These are phyloP conservation scores for Ostrea edulis DNA, from an alignment of 1,140 invertebrate genomes.

Conservation along the genomic window DNA sequence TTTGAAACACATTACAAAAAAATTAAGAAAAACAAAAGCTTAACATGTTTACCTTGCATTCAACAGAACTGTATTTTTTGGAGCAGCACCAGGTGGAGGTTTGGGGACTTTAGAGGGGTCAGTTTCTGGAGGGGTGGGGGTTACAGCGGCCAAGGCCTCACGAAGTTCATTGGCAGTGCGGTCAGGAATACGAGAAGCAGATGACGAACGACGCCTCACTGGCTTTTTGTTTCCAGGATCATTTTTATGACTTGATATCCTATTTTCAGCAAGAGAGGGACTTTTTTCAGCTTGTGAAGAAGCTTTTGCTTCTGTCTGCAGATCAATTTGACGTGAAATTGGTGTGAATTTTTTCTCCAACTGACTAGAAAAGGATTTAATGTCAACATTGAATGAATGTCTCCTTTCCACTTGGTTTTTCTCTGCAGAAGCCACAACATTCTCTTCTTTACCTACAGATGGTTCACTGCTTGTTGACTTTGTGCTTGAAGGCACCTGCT, in stretches of 20 bases:
- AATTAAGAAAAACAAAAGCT: background rate
- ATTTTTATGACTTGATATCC: constrained; percentile 23
- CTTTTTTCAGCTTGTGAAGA: constrained; percentile 4
- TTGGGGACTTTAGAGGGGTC: constrained; percentile 54
- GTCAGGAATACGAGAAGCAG: constrained; percentile 61
- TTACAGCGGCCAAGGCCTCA: constrained; percentile 47
- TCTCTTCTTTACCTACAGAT: constrained; percentile 17
- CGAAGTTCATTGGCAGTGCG: constrained; percentile 50
- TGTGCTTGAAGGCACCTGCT: constrained; percentile 14
- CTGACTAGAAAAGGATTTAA: constrained; percentile 2
- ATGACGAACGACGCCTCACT: constrained; percentile 60
- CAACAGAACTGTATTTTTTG: constrained; percentile 54
- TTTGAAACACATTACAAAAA: background rate
- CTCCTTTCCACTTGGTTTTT: constrained; percentile 47
- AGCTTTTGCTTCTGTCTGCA: constrained; percentile 1
- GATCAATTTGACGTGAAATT: background rate
- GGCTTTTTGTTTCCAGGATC: constrained; percentile 31
- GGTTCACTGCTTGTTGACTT: constrained; percentile 23
- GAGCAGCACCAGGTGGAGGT: constrained; percentile 57
- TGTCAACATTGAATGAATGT: constrained; percentile 42
- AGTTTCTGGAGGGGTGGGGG: constrained; percentile 50
- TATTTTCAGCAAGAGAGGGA: constrained; percentile 1
- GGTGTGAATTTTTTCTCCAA: background rate
- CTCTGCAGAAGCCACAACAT: background rate
- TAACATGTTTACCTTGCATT: constrained; percentile 50